A percentile compares a stretch with the other conserved stretches of the same genome.
These are phyloP conservation scores for Achatina immaculata DNA, from an alignment of 1,140 invertebrate species.

Conservation along the genomic window DNA sequence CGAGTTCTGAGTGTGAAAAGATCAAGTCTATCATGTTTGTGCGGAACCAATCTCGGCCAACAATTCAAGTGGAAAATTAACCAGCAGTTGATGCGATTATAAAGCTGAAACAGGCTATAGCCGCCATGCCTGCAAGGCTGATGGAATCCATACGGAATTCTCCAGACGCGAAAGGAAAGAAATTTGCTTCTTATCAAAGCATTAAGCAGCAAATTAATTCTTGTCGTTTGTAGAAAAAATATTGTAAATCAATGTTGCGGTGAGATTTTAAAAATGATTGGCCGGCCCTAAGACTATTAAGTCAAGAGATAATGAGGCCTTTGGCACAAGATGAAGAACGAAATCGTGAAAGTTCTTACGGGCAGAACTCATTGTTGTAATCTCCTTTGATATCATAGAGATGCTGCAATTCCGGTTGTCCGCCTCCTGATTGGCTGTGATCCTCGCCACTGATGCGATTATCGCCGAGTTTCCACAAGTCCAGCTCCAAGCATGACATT, in stretches of 20 bases:
- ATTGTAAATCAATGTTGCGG: background rate
- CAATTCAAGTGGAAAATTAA: slow-evolving; percentile 1
- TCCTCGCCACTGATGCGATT: background rate
- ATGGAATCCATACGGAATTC: background rate
- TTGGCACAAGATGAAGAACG: background rate
- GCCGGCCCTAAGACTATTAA: background rate
- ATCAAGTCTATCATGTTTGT: background rate
- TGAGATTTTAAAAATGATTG: background rate
- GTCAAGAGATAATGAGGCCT: background rate
- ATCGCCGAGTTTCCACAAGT: background rate
- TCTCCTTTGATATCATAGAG: background rate
- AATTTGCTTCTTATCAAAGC: background rate
- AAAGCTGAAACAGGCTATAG: background rate
- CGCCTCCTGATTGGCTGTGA: background rate
- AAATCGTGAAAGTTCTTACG: background rate
- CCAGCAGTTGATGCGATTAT: slow-evolving; percentile 1
- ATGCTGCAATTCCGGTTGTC: background rate
- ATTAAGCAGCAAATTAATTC: slow-evolving; percentile 2
- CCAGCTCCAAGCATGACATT: background rate
- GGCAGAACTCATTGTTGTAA: background rate
- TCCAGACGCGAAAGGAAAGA: background rate
- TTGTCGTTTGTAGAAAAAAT: background rate
- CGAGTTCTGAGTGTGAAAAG: background rate
- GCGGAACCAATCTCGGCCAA: background rate
- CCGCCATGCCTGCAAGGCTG: background rate